A percentile compares a stretch with the other conserved stretches of the same genome.
Conservation (phyloP, 2,888 invertebrate genomes). For the Autographa pulchrina region DNA sequence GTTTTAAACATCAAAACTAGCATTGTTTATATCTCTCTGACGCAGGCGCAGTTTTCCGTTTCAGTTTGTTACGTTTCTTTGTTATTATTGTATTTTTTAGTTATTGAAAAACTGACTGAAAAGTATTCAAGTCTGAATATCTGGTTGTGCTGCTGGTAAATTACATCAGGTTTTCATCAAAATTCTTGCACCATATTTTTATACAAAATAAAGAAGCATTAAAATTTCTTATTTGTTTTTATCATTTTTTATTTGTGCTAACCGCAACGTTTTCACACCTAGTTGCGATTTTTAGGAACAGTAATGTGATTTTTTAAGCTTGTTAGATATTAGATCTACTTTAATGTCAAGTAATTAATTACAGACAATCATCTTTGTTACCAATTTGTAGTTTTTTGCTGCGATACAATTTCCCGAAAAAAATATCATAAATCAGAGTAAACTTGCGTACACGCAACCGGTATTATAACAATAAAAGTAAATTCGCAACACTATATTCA, state of each 20-base stretch:
- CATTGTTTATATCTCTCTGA: slow-evolving; percentile 29
- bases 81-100: slow-evolving; percentile 16
- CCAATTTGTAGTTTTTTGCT: not conserved
- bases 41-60: slow-evolving; percentile 18
- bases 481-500: slow-evolving; percentile 2
- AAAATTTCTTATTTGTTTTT: too few species aligned
- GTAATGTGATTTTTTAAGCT: not conserved
- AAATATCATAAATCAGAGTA: not conserved
- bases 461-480: not conserved
- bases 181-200: too few species aligned
- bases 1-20: slow-evolving; percentile 20
- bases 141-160: not conserved
- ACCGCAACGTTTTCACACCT: too few species aligned
- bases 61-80: slow-evolving; percentile 33
- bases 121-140: not conserved
- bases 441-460: not conserved
- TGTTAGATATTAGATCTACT: too few species aligned
- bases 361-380: not conserved
- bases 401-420: not conserved
- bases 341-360: too few species aligned
- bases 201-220: too few species aligned
- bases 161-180: not conserved
- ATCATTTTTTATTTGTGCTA: too few species aligned
- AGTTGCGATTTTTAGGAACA: too few species aligned
- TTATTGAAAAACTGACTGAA: slow-evolving; percentile 8